phyloP scores from a whole-genome alignment of 1,140 invertebrate genomes.

The Periplaneta americana region DNA sequence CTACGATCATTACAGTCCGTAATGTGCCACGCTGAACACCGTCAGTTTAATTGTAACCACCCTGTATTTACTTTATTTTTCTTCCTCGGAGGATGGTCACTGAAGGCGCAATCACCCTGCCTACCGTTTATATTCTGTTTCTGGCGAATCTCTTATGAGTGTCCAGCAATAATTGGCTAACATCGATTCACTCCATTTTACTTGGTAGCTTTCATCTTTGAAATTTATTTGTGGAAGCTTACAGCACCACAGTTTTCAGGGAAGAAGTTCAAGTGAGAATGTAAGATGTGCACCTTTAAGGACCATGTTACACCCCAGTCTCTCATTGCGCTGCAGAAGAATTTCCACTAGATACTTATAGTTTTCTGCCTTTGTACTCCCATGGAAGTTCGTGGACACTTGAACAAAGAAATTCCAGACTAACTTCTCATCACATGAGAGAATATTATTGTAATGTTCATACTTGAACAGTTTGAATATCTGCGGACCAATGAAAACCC shows the following conservation, averaged over 20 bases:
- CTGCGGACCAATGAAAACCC: neutral
- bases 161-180: slow-evolving; percentile 29
- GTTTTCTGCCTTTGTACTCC: slow-evolving; percentile 4
- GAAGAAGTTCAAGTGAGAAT: too few species aligned
- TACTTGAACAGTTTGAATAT: neutral
- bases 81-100: too few species aligned
- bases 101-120: neutral
- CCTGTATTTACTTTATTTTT: slow-evolving; percentile 9
- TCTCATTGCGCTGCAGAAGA: slow-evolving; percentile 10
- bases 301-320: too few species aligned
- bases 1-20: too few species aligned
- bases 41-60: too few species aligned
- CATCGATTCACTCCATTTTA: slow-evolving; percentile 26
- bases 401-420: slow-evolving; percentile 5
- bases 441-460: neutral
- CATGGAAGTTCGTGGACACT: slow-evolving; percentile 7
- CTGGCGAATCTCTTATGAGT: slow-evolving; percentile 25
- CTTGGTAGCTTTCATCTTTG: slow-evolving; percentile 26
- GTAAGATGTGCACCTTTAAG: slow-evolving; percentile 3
- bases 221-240: slow-evolving; percentile 27
- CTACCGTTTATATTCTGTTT: slow-evolving; percentile 11
- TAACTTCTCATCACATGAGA: slow-evolving; percentile 9
- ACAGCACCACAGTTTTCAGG: too few species aligned
- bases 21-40: too few species aligned
- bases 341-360: slow-evolving; percentile 5